Conservation (phyloP, 1,140 invertebrate genomes). For the Lordiphosa mommai region DNA sequence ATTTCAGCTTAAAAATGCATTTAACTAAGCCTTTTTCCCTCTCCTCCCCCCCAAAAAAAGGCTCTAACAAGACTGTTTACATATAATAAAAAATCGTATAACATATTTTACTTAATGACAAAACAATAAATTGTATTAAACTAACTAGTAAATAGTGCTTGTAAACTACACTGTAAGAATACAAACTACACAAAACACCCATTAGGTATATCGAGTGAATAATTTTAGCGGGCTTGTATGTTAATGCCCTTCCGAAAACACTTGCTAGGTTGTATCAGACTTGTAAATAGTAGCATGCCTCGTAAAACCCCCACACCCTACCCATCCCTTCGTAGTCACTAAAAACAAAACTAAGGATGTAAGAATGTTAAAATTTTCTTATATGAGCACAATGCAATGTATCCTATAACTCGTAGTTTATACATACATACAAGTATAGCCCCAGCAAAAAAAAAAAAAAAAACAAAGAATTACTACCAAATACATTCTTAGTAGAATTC, state of each 20-base stretch:
- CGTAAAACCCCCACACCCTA: not conserved
- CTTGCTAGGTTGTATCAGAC: conserved; percentile 65
- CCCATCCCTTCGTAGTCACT: too few species aligned
- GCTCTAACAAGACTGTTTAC: conserved; percentile 68
- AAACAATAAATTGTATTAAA: conserved; percentile 55
- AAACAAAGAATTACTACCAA: too few species aligned
- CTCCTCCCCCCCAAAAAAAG: conserved; percentile 13
- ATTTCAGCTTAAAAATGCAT: conserved; percentile 34
- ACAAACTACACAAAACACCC: conserved; percentile 57
- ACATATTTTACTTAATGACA: conserved; percentile 61
- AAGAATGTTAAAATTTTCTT: conserved; percentile 68
- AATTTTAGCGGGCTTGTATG: conserved; percentile 47
- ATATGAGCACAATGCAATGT: conserved; percentile 77
- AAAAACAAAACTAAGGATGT: conserved; percentile 22
- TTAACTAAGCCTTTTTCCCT: conserved; percentile 47
- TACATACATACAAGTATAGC: conserved; percentile 34
- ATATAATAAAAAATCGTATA: conserved; percentile 29
- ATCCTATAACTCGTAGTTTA: conserved; percentile 73
- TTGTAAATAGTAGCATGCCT: conserved; percentile 54
- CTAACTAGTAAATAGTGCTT: conserved; percentile 30
- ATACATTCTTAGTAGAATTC: conserved; percentile 2
- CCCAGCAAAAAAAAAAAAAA: too few species aligned
- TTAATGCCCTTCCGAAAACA: conserved; percentile 35
- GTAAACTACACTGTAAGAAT: conserved; percentile 49
- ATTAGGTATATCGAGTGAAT: conserved; percentile 74